Conservation (phyloP, 2,797 vertebrate species). For the Chelonia mydas region DNA sequence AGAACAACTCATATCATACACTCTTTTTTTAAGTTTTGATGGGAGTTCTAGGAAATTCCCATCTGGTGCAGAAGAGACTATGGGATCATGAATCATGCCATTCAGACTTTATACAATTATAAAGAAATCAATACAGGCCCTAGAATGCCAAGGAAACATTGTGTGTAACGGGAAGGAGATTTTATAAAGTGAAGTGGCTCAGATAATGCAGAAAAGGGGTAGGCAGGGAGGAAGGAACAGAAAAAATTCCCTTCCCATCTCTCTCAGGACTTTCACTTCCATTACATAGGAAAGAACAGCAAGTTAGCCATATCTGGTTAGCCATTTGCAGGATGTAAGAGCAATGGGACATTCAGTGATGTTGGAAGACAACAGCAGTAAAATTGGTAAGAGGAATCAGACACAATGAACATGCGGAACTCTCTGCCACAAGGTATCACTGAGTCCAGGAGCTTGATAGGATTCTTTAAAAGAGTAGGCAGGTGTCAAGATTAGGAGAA, state of each 20-base stretch:
- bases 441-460: too few relatives aligned
- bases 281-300: too few relatives aligned
- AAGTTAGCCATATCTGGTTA: too few relatives aligned
- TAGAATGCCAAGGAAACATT: background rate
- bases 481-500: too few relatives aligned
- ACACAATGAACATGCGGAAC: too few relatives aligned
- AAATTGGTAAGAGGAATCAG: too few relatives aligned
- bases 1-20: background rate
- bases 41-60: slow-evolving; percentile 11
- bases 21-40: background rate
- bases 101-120: background rate
- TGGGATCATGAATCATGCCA: slow-evolving; percentile 7
- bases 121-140: background rate
- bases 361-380: too few relatives aligned
- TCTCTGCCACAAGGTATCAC: too few relatives aligned
- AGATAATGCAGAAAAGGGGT: background rate
- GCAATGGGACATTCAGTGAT: too few relatives aligned
- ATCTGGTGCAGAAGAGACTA: background rate
- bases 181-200: background rate
- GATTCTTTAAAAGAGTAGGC: too few relatives aligned
- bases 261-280: background rate
- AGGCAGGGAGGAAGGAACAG: background rate
- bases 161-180: too few relatives aligned
- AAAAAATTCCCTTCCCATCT: background rate
- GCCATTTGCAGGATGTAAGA: too few relatives aligned